Evolutionary conservation across 2,888 invertebrate genomes (phyloP), one percentile per base, ranked within the genome.

Genomic region (Polia nebulosa): DNA sequence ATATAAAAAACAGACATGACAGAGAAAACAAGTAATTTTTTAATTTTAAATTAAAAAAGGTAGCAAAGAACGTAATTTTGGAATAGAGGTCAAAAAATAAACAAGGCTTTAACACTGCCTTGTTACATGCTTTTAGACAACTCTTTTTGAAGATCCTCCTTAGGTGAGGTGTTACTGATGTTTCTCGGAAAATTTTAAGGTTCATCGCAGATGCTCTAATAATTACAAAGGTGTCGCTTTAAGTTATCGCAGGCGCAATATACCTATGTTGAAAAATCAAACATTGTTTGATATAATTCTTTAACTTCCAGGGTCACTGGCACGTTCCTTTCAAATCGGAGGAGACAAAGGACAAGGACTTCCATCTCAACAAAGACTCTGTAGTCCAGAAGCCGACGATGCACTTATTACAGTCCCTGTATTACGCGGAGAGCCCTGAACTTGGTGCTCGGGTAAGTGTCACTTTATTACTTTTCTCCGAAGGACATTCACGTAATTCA

Each of bases 361-460:
- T 91, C 86, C 78, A 89, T 75, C 77, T 88, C 6, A 84, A 75
- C 75, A 81, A 77, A 41, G 49, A 71, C 1, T 84, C 76, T 0
- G 80, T 78, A 4, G 88, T 90, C 13, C 85, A 90, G 82, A 91
- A 91, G 25, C 89, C 89, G 4, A 90, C 85, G 55, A 91, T 91
- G 91, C 86, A 86, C 34, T 76, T 91, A 8, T 0, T 65, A 34
- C 77, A 85, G 29, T 81, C 89, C 1, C 81, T 91, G 15, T 86
- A 78, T 76, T 91, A 90, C 63, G 68, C 80, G 3, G 88, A 88
- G 22, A 88, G 87, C 68, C 25, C 80, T 20, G 80, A 86, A 22
- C 81, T 91, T 9, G 91, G 85, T 51, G 91, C 90, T 25, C 85
- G 80, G 87, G 91, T 91, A 75, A 65, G 81, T 15, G 7, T 57